Base-by-base conservation (phyloP, 2,113 vertebrate species). In the Nerophis ophidion region DNA sequence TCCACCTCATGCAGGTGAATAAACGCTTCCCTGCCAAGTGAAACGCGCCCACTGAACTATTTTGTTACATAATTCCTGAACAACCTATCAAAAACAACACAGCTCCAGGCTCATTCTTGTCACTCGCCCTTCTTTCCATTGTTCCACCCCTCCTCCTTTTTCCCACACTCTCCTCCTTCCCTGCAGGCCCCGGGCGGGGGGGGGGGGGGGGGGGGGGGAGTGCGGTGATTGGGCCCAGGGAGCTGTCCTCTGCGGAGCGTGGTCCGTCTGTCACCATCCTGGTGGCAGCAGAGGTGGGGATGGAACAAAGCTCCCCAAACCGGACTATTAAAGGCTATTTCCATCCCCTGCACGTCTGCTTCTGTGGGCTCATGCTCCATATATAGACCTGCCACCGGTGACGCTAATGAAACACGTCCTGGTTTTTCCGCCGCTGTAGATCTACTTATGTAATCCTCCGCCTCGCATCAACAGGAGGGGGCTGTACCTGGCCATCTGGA, bases 291-390 rank as follows among this genome's bases (percentile, higher is more conserved):
- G 65, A 84, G 77, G 73, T n/a, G n/a, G 69, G 74, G 80, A 85
- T 80, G 73, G 70, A 87, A 77, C 79, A 73, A 83, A 85, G 76
- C 84, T 83, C 78, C 85, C 54, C 74, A 86, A 89, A 86, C 83
- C 80, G 85, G 82, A 84, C 83, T 89, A 87, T 87, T 87, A 75
- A 62, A 70, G 79, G 82, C 81, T 90, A 91, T 89, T 91, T 88
- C 72, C 83, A 86, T 86, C 78, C 26, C 68, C 44, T 51, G 74
- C 65, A 68, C 51, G 72, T 75, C 80, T 86, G 74, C 84, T 87
- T 89, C 86, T 83, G 79, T 82, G 78, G 87, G 87, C 83, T 87
- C 82, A 81, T 61, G 70, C 67, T 77, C 88, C 87, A 89, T 86
- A 90, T 90, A 86, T 90, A 90, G 86, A 82, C 61, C 70, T 81